Evolutionary conservation across 2,888 invertebrate genomes (phyloP), one percentile per base, ranked within the genome.

Genomic region (Yponomeuta sedellus): DNA sequence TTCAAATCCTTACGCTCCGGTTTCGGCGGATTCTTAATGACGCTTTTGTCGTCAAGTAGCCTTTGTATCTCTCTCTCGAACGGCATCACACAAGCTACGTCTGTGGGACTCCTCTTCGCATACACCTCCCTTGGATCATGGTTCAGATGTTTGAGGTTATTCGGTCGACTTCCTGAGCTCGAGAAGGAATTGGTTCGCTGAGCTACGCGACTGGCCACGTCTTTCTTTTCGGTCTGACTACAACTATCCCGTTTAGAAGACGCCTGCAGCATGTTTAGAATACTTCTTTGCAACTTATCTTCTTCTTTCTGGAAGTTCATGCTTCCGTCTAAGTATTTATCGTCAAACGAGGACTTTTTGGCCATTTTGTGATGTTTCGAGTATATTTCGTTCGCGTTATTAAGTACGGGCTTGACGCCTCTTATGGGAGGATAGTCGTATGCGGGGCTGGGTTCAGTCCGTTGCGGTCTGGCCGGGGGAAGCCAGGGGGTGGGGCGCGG

Each of bases 21-120:
- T 79, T 93, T 94, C 34, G 92, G 92, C 64, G 93, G 92, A 75
- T 92, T 92, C 76, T 93, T 93, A 68, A 93, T 86, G 68, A 94
- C 80, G 82, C 93, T 93, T 79, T 94, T 94, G 77, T 95, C 95
- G 74, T 95, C 95, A 70, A 96, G 90, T 73, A 96, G 92, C 81
- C 95, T 94, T 82, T 96, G 95, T 73, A 96, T 94, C 82, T 96
- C 96, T 76, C 95, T 92, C 86, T 96, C 96, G 79, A 96, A 96
- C 25, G 96, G 95, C 66, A 93, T 94, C 68, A 92, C 89, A 72
- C 91, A 91, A 22, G 89, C 91, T 62, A 91, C 88, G 71, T 92
- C 92, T 1, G 40, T 39, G 10, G 92, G 92, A 74, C 91, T 91
- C 34, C 91, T 80, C 70, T 91, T 91, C 0, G 83, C 81, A 71